These are phyloP conservation scores for Bilobella aurantiaca DNA, from an alignment of 1,140 invertebrate genomes.

Conservation along the genomic window DNA sequence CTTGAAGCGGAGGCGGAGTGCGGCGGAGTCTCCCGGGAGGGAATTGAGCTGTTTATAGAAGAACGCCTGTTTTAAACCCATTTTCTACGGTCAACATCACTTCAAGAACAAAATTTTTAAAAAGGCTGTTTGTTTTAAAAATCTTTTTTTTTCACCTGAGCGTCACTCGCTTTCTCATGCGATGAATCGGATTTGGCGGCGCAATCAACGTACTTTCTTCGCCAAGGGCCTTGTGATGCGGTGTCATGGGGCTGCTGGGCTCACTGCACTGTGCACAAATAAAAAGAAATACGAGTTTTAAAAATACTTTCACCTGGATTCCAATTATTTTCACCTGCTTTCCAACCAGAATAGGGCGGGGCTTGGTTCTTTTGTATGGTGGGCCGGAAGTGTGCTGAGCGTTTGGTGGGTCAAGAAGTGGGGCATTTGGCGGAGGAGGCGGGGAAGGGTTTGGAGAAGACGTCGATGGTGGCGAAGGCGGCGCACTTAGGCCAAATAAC, in stretches of 20 bases:
- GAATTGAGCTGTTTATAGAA: constrained; percentile 22
- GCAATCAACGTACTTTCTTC: too few species aligned
- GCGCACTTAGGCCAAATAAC: constrained; percentile 44
- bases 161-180: constrained; percentile 33
- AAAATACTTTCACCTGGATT: too few species aligned
- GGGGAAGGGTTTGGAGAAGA: constrained; percentile 11
- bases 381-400: neutral
- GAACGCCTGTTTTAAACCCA: neutral
- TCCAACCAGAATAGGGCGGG: constrained; percentile 25
- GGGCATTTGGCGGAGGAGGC: constrained; percentile 4
- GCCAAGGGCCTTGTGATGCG: neutral
- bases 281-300: constrained; percentile 3
- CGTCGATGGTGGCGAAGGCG: constrained; percentile 10
- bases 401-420: neutral
- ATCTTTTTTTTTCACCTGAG: constrained; percentile 19
- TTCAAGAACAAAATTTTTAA: neutral
- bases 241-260: constrained; percentile 23
- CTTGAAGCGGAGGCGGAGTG: neutral
- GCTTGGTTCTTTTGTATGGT: constrained; percentile 9
- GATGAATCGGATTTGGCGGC: neutral
- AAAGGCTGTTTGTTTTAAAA: too few species aligned
- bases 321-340: constrained; percentile 24
- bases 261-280: constrained; percentile 31
- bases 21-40: constrained; percentile 22
- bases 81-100: neutral